A percentile compares a stretch with the other conserved stretches of the same genome.
Evolutionary conservation across 2,797 vertebrate species (phyloP).

Genomic region (Ciconia nigra): DNA sequence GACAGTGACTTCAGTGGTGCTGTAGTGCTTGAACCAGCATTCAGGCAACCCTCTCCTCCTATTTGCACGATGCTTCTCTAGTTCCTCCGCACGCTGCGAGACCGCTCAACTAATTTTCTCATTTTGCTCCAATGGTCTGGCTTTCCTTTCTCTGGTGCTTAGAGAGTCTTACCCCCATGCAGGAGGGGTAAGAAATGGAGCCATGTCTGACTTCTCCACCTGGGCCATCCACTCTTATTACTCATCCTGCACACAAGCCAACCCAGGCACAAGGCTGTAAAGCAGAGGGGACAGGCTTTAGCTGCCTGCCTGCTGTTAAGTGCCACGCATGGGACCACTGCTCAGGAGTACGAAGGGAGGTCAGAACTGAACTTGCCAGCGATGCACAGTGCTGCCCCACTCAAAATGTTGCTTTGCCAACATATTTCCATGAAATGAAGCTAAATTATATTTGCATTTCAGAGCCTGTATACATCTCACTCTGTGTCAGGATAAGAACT

Average conservation of each 20-base stretch:
- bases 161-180: accelerated
- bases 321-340: neutral
- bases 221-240: neutral
- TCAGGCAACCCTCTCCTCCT: neutral
- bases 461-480: neutral
- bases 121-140: neutral
- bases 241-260: neutral
- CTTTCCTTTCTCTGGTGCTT: neutral
- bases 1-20: neutral
- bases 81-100: neutral
- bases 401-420: neutral
- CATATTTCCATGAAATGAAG: neutral
- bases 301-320: neutral
- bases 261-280: neutral
- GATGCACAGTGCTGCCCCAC: neutral
- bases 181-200: neutral
- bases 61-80: accelerated
- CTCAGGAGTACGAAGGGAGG: neutral
- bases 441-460: neutral
- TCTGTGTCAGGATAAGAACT: neutral
- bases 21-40: neutral
- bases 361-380: neutral
- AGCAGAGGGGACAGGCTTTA: neutral
- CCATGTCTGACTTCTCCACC: neutral
- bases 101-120: neutral